Evolutionary conservation across 2,888 invertebrate genomes (phyloP).

Genomic region (Polyommatus iphigenia): DNA sequence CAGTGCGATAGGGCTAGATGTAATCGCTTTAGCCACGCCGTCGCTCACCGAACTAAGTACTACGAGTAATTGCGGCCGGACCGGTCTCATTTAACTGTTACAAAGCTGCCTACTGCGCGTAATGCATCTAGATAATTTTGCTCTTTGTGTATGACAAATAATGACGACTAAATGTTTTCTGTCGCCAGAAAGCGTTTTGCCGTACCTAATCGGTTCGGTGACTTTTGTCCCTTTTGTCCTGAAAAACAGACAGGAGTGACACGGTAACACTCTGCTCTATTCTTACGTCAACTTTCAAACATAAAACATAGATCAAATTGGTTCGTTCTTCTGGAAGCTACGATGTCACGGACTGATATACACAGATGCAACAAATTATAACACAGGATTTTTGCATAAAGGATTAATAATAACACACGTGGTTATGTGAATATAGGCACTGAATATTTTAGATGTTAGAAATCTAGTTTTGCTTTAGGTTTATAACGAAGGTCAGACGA

Average conservation of each 20-base stretch:
- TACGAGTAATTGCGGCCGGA: constrained; percentile 70
- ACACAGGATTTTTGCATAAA: no score
- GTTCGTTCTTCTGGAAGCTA: no score
- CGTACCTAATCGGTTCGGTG: neutral
- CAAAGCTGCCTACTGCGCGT: constrained; percentile 26
- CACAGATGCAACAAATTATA: no score
- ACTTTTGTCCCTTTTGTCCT: no score
- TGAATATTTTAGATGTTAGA: neutral
- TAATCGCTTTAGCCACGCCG: constrained; percentile 74
- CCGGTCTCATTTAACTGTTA: constrained; percentile 45
- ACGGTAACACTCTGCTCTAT: no score
- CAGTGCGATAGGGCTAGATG: constrained; percentile 60
- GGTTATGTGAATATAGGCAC: no score
- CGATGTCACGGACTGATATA: no score
- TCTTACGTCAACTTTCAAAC: no score
- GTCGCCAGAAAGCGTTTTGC: neutral
- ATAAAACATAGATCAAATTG: no score
- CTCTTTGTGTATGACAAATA: constrained; percentile 24
- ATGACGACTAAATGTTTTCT: neutral
- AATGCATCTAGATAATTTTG: constrained; percentile 24
- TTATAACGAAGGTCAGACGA: neutral
- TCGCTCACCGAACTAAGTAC: constrained; percentile 70
- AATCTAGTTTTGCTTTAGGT: neutral
- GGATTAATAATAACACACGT: no score
- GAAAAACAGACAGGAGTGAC: no score